These are phyloP conservation scores for Aeoliscus strigatus DNA, from an alignment of 2,797 vertebrate genomes.

Conservation along the genomic window DNA sequence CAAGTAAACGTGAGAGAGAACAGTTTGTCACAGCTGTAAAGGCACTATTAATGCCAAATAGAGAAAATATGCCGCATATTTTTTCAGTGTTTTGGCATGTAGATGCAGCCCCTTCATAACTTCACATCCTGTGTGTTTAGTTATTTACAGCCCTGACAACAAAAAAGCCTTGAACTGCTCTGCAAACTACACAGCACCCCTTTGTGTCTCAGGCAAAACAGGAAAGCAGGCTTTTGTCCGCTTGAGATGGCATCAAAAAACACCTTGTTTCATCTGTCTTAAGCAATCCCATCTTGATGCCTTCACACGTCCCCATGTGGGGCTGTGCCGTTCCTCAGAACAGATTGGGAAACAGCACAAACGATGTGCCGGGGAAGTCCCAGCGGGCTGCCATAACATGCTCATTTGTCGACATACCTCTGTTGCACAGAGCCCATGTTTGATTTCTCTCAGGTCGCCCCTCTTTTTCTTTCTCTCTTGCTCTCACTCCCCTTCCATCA, in stretches of 20 bases:
- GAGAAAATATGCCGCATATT: constrained; percentile 37
- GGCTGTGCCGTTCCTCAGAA: constrained; percentile 74
- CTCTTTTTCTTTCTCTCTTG: constrained; percentile 53
- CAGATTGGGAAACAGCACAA: constrained; percentile 79
- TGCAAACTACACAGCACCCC: constrained; percentile 69
- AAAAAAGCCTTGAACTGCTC: constrained; percentile 68
- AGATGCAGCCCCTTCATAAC: constrained; percentile 51
- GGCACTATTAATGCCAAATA: constrained; percentile 25
- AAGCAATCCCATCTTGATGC: constrained; percentile 78
- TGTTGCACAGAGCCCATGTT: constrained; percentile 73
- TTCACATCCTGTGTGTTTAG: constrained; percentile 65
- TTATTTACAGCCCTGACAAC: constrained; percentile 72
- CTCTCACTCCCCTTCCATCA: constrained; percentile 64
- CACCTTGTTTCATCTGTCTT: constrained; percentile 80
- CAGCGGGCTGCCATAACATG: constrained; percentile 75
- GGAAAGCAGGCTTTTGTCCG: constrained; percentile 79
- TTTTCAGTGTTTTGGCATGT: constrained; percentile 42
- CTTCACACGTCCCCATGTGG: constrained; percentile 75
- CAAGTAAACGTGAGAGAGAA: constrained; percentile 32
- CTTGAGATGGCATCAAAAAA: constrained; percentile 74
- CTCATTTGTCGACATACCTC: constrained; percentile 75
- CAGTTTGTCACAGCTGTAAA: constrained; percentile 53
- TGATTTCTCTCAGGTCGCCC: constrained; percentile 77
- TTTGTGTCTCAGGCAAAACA: constrained; percentile 73
- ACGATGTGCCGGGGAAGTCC: constrained; percentile 76